These are phyloP conservation scores for Trinorchestia longiramus DNA, from an alignment of 1,140 invertebrate species.

Conservation along the genomic window DNA sequence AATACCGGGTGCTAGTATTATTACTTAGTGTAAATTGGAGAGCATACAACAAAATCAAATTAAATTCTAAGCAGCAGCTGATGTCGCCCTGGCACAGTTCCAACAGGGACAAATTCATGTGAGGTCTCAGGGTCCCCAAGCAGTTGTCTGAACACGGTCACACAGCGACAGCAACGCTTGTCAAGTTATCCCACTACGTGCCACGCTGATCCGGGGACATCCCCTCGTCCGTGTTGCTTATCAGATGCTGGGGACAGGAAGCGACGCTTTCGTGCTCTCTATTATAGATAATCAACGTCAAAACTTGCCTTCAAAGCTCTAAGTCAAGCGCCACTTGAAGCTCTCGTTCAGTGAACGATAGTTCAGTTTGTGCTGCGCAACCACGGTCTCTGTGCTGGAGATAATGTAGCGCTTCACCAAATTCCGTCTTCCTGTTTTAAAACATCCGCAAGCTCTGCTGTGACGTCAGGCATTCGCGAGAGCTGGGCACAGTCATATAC, in stretches of 20 bases:
- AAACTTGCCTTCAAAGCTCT: neutral
- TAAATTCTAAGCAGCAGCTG: too few relatives aligned
- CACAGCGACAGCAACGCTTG: neutral
- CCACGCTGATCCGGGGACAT: neutral
- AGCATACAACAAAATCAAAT: too few relatives aligned
- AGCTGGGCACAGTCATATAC: neutral
- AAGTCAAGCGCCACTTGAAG: neutral
- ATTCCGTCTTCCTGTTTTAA: neutral
- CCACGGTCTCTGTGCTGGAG: too few relatives aligned
- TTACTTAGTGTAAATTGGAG: too few relatives aligned
- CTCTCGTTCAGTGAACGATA: neutral
- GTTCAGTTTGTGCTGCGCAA: neutral
- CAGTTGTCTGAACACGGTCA: neutral
- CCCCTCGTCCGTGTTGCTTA: neutral
- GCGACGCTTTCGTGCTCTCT: neutral
- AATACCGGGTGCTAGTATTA: too few relatives aligned
- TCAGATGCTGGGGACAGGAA: slow-evolving; percentile 16
- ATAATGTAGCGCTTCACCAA: too few relatives aligned
- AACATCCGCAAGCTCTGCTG: neutral
- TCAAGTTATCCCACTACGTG: neutral
- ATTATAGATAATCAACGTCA: slow-evolving; percentile 31
- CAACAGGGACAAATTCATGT: too few relatives aligned
- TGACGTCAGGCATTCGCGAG: neutral
- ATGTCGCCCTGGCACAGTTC: too few relatives aligned
- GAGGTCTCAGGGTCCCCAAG: too few relatives aligned